Conservation (phyloP, 2,113 vertebrate genomes). For the Ciconia stormi region DNA sequence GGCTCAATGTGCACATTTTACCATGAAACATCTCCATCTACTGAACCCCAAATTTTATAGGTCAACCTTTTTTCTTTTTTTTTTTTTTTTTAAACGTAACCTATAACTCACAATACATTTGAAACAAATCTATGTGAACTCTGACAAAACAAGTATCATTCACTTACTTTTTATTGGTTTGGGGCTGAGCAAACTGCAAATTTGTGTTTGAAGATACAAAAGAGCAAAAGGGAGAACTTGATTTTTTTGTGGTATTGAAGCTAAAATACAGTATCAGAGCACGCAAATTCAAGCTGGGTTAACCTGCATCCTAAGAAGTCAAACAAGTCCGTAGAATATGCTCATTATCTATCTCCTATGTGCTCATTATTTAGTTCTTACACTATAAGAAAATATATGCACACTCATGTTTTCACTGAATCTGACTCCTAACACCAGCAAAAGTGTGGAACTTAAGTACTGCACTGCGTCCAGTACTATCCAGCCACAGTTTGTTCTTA, state of each 20-base stretch:
- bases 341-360: not conserved
- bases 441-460: not conserved
- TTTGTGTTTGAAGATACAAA: not conserved
- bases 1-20: not conserved
- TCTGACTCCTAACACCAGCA: not conserved
- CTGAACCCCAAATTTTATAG: not conserved
- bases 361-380: not conserved
- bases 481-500: not conserved
- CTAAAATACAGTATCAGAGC: not conserved
- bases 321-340: not conserved
- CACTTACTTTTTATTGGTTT: not conserved
- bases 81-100: not conserved
- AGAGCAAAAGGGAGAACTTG: not conserved
- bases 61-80: not conserved
- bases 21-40: not conserved
- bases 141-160: not conserved
- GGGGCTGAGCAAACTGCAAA: not conserved
- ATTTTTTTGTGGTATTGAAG: not conserved
- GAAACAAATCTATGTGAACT: not conserved
- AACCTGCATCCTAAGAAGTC: not conserved
- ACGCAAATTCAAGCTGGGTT: not conserved
- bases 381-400: not conserved
- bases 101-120: not conserved
- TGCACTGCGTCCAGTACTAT: not conserved
- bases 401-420: not conserved